Base-by-base conservation (phyloP, 2,888 invertebrate species). In the Tetheella fluctuosa region DNA sequence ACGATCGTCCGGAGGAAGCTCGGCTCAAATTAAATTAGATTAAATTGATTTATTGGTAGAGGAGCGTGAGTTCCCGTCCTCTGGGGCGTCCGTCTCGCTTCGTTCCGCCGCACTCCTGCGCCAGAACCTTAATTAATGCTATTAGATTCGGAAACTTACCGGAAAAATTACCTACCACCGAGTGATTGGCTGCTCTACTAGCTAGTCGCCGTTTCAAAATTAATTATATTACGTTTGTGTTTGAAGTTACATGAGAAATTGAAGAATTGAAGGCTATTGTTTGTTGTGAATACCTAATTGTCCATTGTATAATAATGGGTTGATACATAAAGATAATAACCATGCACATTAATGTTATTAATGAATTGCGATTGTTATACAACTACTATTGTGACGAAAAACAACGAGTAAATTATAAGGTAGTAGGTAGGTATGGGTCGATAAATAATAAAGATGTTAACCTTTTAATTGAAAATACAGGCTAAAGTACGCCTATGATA, bases 1-100 rank as follows among this genome's bases (percentile, higher is more conserved):
- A 71, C 69, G 69, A 70, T 65, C 74, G 74, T 74, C 73, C 78
- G 81, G 79, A 89, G 88, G 90, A 90, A 88, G 84, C 85, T 80
- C 82, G 85, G 81, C 81, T 85, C 79, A 88, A 92, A 92, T 91
- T 91, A 90, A 91, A 91, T 92, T 91, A 92, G 88, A 91, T 90
- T 88, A 90, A 93, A 92, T 92, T 93, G 92, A 92, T 92, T 92
- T 92, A 91, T 89, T 85, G 85, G 82, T 83, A 77, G 79, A 85
- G 84, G 84, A 86, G 80, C 88, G 88, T 84, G 86, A 84, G 81
- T 64, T 70, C 71, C 61, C 67, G 78, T 79, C 82, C 81, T 81
- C 78, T 72, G 75, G 75, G 74, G 75, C 72, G 67, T 63, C 60
- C 60, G 64, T 60, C 64, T 60, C 71, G 70, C 62, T 83, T 79